These are phyloP conservation scores for Siphamia tubifer DNA, from an alignment of 2,113 vertebrate genomes.

Conservation along the genomic window DNA sequence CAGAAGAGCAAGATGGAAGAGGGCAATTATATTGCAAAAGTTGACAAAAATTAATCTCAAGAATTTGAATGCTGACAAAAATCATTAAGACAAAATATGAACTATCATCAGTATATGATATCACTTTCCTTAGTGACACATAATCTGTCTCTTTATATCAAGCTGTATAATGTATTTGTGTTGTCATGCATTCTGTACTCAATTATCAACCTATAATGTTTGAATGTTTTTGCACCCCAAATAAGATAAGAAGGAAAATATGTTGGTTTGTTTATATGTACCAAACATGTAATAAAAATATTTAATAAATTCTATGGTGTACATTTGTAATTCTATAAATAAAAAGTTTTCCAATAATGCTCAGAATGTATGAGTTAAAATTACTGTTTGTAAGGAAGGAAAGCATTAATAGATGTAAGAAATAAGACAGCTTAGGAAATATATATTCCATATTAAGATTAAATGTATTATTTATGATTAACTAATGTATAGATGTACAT, in stretches of 20 bases:
- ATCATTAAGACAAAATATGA: background rate
- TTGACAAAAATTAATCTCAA: slow-evolving; percentile 39
- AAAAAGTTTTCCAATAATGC: background rate
- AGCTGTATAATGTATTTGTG: background rate
- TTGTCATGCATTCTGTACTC: background rate
- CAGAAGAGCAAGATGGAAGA: slow-evolving; percentile 21
- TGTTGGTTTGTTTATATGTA: background rate
- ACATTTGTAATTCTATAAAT: background rate
- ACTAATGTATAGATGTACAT: slow-evolving; percentile 61
- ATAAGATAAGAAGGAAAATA: background rate
- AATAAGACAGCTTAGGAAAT: slow-evolving; percentile 52
- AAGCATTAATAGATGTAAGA: slow-evolving; percentile 40
- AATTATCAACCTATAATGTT: background rate
- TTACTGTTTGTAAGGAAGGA: slow-evolving; percentile 10
- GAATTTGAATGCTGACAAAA: background rate
- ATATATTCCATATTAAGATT: slow-evolving; percentile 40
- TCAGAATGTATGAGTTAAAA: background rate
- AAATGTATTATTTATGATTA: slow-evolving; percentile 63
- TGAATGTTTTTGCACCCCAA: background rate
- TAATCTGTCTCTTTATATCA: background rate
- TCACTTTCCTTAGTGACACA: background rate
- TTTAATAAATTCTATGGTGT: too few species aligned
- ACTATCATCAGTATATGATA: background rate
- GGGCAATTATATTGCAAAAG: slow-evolving; percentile 38
- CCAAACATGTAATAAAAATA: too few species aligned